These are phyloP conservation scores for Apamea crenata DNA, from an alignment of 2,888 invertebrate species.

Conservation along the genomic window DNA sequence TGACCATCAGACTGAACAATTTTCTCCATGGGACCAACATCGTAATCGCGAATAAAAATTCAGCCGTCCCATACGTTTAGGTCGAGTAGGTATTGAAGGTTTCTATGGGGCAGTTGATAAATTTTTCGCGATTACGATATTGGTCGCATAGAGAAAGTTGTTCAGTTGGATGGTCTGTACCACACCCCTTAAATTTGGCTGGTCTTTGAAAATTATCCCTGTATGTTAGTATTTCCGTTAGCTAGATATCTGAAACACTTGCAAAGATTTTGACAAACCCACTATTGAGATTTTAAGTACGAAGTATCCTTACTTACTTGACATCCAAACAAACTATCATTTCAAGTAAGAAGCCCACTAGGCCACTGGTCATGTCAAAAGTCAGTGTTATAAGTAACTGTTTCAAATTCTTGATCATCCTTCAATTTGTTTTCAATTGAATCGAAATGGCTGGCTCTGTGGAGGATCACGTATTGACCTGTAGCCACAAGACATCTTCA, in stretches of 20 bases:
- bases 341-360: neutral
- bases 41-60: no score
- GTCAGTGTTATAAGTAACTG: neutral
- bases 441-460: neutral
- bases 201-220: no score
- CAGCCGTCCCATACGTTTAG: no score
- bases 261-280: neutral
- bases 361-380: neutral
- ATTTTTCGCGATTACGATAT: no score
- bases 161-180: no score
- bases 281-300: slow-evolving; percentile 9
- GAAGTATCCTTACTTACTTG: neutral
- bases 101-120: neutral
- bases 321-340: slow-evolving; percentile 12
- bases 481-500: neutral
- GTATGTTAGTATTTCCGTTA: slow-evolving; percentile 17
- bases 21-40: no score
- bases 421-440: neutral
- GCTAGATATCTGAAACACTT: neutral
- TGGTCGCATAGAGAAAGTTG: no score
- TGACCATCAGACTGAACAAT: no score
- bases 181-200: no score
- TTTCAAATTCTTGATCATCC: neutral
- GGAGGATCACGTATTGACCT: neutral
- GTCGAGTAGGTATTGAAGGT: neutral